Evolutionary conservation across 2,797 vertebrate species (phyloP), one percentile per base, ranked within the genome.

Genomic region (Pangasius djambal): DNA sequence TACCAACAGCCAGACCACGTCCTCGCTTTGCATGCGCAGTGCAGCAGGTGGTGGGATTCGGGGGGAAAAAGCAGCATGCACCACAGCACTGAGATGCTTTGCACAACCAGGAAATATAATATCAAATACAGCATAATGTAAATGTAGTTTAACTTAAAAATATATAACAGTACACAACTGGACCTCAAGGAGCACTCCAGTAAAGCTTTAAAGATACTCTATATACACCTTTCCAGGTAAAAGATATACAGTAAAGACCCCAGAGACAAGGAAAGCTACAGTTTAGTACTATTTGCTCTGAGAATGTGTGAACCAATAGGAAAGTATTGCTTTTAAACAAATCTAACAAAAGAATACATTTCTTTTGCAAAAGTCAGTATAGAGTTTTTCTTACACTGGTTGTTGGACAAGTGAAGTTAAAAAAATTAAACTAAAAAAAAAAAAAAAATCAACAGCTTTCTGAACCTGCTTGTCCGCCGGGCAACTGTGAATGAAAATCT

Each of bases 401-500:
- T 37, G 52, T 81, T 57, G 52, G 15, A 34, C 2, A 16, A 77
- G 28, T 28, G 25, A 77, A 16, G 69, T 34, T 6, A 16, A 55
- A 55, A 15, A 3, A 57, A 57, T 10, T 10, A 25, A 48, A 74
- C 12, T 3, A 55, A 55, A 55, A 16, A 3, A 57, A 5, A 22
- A 25, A 1, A 15, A 55, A 55, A 55, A 16, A 48, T 65, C 15
- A 65, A 4, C 22, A 40, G 5, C 4, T 28, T 83, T 83, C 59
- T 61, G 22, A 52, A 79, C 15, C 77, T 55, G 15, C 18, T 57
- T 57, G 37, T 63, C 59, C 5, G 2, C 57, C 28, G 6, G 37
- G 59, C 59, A n/a, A 65, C 37, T 65, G 37, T 50, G 40, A 83
- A 83, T 83, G 40, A 50, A 83, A 67, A 83, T 67, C 82, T 67